Evolutionary conservation across 2,113 vertebrate genomes (phyloP).

Genomic region (Panthera uncia): DNA sequence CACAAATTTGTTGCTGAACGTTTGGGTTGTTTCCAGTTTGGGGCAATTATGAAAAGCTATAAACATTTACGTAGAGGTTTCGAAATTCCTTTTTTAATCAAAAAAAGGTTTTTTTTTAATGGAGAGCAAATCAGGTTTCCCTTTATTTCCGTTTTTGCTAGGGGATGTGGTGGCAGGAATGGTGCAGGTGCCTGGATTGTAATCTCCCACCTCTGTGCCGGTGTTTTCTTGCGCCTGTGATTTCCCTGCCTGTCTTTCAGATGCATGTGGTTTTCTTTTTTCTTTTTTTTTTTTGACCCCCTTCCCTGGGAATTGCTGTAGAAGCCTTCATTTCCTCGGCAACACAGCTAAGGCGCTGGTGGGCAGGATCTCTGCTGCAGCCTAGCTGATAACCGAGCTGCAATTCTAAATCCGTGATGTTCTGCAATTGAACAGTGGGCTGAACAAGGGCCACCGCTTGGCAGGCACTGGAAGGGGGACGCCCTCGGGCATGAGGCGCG

Average conservation of each 20-base stretch:
- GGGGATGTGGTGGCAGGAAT: not conserved
- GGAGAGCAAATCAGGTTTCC: not conserved
- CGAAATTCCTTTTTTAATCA: not conserved
- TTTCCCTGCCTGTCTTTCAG: not conserved
- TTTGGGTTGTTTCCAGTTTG: slow-evolving; percentile 13
- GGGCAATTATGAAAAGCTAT: not conserved
- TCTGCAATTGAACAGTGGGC: not conserved
- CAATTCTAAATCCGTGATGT: not conserved
- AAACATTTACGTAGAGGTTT: not conserved
- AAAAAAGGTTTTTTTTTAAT: no score
- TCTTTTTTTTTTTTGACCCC: not conserved
- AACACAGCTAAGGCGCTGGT: not conserved
- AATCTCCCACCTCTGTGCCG: not conserved
- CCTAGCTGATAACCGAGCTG: not conserved
- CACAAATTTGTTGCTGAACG: not conserved
- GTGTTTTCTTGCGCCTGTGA: not conserved
- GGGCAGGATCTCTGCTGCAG: not conserved
- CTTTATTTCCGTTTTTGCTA: not conserved
- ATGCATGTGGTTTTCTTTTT: not conserved
- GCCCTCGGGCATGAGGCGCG: not conserved
- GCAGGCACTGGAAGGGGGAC: not conserved
- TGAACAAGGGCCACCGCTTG: accelerated
- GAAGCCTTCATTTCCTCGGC: not conserved
- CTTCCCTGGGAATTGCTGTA: not conserved
- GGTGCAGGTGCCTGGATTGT: not conserved